These are phyloP conservation scores for Chlorospingus semifuscus DNA, from an alignment of 2,797 vertebrate species.

Conservation along the genomic window DNA sequence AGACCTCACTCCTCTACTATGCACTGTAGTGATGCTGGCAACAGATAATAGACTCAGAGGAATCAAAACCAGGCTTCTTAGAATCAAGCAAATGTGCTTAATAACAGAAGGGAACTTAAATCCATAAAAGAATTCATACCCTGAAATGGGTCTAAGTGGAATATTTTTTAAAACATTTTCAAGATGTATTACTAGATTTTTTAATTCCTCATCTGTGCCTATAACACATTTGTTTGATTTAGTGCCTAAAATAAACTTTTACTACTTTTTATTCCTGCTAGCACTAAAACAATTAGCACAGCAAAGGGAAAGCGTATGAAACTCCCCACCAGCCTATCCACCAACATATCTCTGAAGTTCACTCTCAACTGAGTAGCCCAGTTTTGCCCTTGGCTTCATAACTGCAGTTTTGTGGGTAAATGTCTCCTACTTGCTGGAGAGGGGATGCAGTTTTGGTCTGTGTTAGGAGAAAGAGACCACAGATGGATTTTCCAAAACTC, in stretches of 20 bases:
- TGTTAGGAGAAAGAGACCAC: background rate
- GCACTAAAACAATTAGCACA: slow-evolving; percentile 10
- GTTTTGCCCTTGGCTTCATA: background rate
- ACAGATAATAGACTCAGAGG: background rate
- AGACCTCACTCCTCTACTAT: background rate
- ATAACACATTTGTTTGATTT: slow-evolving; percentile 44
- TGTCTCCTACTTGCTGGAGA: background rate
- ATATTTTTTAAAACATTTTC: slow-evolving; percentile 25
- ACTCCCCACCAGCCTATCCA: background rate
- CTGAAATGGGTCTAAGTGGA: background rate
- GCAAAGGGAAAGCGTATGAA: background rate
- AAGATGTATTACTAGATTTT: slow-evolving; percentile 25
- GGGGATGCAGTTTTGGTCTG: background rate
- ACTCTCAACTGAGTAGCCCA: background rate
- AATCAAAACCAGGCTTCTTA: background rate
- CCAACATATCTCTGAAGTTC: background rate
- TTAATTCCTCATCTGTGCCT: slow-evolving; percentile 29
- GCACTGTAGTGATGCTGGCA: background rate
- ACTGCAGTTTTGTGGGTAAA: background rate
- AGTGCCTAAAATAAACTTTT: slow-evolving; percentile 29
- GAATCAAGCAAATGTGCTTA: background rate
- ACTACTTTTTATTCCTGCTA: slow-evolving; percentile 27
- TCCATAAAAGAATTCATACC: slow-evolving; percentile 1
- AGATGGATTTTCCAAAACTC: background rate
- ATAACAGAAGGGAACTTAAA: background rate